phyloP scores from a whole-genome alignment of 1,140 invertebrate genomes.

The Dinoponera quadriceps region DNA sequence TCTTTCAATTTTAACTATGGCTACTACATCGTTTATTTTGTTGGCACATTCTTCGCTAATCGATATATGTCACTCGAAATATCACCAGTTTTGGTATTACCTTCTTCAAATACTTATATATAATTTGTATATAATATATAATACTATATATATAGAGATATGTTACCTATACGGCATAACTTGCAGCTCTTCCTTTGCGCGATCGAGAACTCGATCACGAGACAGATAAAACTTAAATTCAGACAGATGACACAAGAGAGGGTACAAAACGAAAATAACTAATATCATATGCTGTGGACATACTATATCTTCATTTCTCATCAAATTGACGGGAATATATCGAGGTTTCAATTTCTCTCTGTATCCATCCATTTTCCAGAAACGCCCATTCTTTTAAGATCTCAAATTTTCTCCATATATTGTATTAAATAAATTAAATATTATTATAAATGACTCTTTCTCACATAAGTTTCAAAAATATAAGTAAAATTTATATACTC shows the following conservation, averaged over 20 bases:
- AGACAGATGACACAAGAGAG: background rate
- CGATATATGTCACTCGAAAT: constrained; percentile 23
- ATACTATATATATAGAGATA: background rate
- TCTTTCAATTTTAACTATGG: constrained; percentile 38
- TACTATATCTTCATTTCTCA: background rate
- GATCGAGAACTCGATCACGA: background rate
- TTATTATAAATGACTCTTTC: background rate
- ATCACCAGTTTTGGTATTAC: constrained; percentile 42
- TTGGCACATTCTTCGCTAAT: constrained; percentile 67
- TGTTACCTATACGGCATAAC: constrained; percentile 16
- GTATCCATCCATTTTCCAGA: constrained; percentile 51
- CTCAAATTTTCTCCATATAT: background rate
- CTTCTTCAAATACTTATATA: constrained; percentile 10
- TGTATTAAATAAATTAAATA: background rate
- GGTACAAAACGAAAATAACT: background rate
- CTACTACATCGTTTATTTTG: constrained; percentile 35
- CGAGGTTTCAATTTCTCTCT: background rate
- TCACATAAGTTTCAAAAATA: constrained; percentile 24
- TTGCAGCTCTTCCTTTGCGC: background rate
- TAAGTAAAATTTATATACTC: background rate
- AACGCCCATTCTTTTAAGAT: constrained; percentile 45
- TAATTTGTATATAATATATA: constrained; percentile 7
- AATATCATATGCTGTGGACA: background rate
- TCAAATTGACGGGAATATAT: background rate
- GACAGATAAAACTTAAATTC: background rate